phyloP scores from a whole-genome alignment of 2,888 invertebrate genomes.

The Polietes domitor region DNA sequence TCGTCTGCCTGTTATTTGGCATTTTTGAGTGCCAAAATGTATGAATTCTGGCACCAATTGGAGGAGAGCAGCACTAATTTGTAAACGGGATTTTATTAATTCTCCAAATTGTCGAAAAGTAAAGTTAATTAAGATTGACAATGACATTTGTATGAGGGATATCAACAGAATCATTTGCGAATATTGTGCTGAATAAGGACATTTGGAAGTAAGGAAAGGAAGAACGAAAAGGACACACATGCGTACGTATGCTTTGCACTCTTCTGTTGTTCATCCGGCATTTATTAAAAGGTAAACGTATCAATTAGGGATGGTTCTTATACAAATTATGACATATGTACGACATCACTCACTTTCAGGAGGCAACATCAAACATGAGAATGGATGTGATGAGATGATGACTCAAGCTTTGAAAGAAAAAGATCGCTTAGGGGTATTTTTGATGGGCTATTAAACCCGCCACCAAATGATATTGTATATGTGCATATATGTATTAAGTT shows the following conservation, averaged over 20 bases:
- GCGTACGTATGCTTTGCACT: background rate
- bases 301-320: background rate
- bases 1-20: background rate
- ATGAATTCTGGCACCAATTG: slow-evolving; percentile 27
- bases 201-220: too few species aligned
- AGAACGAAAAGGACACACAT: too few species aligned
- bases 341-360: background rate
- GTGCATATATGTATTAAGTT: too few species aligned
- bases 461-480: too few species aligned
- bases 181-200: background rate
- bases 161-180: background rate
- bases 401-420: too few species aligned
- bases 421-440: too few species aligned
- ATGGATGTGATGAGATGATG: too few species aligned
- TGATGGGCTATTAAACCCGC: too few species aligned
- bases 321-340: background rate
- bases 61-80: slow-evolving; percentile 63
- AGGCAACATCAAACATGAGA: background rate
- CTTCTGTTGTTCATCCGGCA: too few species aligned
- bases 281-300: background rate
- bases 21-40: slow-evolving; percentile 1
- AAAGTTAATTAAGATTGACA: slow-evolving; percentile 80
- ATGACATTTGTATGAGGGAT: slow-evolving; percentile 62
- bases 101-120: slow-evolving; percentile 62
- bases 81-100: slow-evolving; percentile 44